Percentiles rank a stretch among this genome's conserved stretches.
phyloP scores from a whole-genome alignment of 2,113 vertebrate genomes.

The Cyphomyrus plagiostoma region DNA sequence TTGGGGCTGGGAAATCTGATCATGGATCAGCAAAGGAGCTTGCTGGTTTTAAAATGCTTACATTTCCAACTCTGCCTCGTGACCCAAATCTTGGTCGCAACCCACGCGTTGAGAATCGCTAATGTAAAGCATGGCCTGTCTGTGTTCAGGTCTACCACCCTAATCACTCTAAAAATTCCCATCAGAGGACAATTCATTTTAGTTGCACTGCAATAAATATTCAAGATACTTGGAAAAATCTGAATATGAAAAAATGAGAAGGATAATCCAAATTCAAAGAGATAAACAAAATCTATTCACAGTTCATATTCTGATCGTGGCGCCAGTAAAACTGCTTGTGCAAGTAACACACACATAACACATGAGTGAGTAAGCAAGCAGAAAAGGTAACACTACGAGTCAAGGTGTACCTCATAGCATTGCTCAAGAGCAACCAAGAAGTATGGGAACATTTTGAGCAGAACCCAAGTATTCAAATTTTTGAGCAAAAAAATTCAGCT shows the following conservation, averaged over 20 bases:
- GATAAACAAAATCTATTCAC: not conserved
- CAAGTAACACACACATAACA: not conserved
- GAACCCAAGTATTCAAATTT: not conserved
- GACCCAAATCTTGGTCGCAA: too few species aligned
- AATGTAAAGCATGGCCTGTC: not conserved
- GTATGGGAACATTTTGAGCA: not conserved
- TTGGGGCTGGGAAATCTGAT: too few species aligned
- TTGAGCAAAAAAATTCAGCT: not conserved
- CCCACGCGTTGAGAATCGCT: too few species aligned
- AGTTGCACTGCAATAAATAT: not conserved
- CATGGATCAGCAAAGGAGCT: not conserved
- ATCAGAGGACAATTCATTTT: not conserved
- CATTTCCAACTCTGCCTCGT: too few species aligned
- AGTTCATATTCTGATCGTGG: not conserved
- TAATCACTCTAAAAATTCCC: not conserved
- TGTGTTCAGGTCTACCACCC: not conserved
- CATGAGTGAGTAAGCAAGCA: not conserved
- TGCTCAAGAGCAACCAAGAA: not conserved
- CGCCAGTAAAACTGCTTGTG: not conserved
- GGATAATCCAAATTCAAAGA: not conserved
- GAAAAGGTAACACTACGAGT: not conserved
- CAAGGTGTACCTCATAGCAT: not conserved
- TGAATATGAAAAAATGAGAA: not conserved
- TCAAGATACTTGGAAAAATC: not conserved
- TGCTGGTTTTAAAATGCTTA: not conserved